Percentiles rank a stretch among this genome's conserved stretches.
Conservation (phyloP, 2,113 vertebrate genomes). For the Probosciger aterrimus region DNA sequence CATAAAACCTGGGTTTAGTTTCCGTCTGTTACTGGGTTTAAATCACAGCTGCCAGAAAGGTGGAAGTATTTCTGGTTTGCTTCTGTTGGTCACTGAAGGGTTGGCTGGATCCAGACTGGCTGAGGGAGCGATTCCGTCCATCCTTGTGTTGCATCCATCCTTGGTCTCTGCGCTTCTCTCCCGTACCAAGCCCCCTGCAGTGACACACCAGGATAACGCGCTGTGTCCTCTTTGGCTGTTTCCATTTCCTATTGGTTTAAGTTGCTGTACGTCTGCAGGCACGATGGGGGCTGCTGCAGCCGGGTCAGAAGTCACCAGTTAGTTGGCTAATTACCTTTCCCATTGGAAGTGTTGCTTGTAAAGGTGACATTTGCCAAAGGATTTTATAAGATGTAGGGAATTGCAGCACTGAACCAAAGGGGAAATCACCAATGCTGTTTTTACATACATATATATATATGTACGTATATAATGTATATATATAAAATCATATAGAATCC, state of each 20-base stretch:
- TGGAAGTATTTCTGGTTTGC: conserved; percentile 11
- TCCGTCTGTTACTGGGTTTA: neutral
- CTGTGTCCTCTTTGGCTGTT: neutral
- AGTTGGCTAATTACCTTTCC: neutral
- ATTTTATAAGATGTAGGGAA: neutral
- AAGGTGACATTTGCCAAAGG: neutral
- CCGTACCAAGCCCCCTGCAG: neutral
- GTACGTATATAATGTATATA: neutral
- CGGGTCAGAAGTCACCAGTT: neutral
- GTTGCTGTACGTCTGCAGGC: neutral
- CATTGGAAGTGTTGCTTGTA: neutral
- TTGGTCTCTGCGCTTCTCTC: neutral
- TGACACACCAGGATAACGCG: neutral
- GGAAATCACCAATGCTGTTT: neutral
- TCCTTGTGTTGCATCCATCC: neutral
- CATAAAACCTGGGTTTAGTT: neutral
- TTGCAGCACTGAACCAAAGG: neutral
- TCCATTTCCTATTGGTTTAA: neutral
- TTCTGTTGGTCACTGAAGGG: neutral
- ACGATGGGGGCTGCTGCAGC: too few species aligned
- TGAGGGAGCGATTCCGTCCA: neutral
- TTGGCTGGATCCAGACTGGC: neutral
- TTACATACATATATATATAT: neutral
- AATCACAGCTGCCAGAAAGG: neutral
- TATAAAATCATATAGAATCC: neutral